Base-by-base conservation (phyloP, 1,140 invertebrate genomes). In the Stegodyphus mimosarum region DNA sequence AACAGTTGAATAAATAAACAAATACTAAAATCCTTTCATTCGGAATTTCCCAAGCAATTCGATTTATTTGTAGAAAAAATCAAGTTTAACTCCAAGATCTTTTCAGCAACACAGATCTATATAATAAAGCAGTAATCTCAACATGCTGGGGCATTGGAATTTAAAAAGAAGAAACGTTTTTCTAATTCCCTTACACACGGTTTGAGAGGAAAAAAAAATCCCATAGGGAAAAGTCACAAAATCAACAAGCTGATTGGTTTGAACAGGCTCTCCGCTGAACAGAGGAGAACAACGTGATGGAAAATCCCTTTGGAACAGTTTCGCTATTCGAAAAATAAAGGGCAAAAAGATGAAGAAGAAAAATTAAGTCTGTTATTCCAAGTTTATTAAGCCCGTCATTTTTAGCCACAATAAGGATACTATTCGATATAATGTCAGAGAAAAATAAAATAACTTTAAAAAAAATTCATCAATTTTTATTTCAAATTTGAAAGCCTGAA, bases 171-270 rank as follows among this genome's bases (percentile, higher is more conserved):
- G 11, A 11, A 50, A n/a, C 48, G 70, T n/a, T 15, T 71, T 71
- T 48, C n/a, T 49, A 17, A n/a, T 73, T 10, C 18, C 71, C 33
- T 60, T 52, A 49, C 9, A 11, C 49, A 75, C 2, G 53, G 63
- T 75, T 75, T 75, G 49, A 75, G 9, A 63, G 10, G 18, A 51
- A 33, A 15, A 75, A 75, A 75, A 75, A 75, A 15, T 2, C 7
- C 17, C 18, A 66, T 66, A n/a, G 75, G 75, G 75, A 77, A 51
- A 67, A 77, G 75, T 77, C 75, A 77, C 33, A 64, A 77, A 77
- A 66, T 77, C 55, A 77, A 51, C 75, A 67, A 77, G 60, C 75
- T 77, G 75, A 77, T 77, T 77, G 75, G 75, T 67, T 77, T 64
- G 49, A 77, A 77, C 75, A 67, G 67, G 75, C 75, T 15, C 55